These are phyloP conservation scores for Nasonia longicornis DNA, from an alignment of 1,140 invertebrate genomes.

Conservation along the genomic window DNA sequence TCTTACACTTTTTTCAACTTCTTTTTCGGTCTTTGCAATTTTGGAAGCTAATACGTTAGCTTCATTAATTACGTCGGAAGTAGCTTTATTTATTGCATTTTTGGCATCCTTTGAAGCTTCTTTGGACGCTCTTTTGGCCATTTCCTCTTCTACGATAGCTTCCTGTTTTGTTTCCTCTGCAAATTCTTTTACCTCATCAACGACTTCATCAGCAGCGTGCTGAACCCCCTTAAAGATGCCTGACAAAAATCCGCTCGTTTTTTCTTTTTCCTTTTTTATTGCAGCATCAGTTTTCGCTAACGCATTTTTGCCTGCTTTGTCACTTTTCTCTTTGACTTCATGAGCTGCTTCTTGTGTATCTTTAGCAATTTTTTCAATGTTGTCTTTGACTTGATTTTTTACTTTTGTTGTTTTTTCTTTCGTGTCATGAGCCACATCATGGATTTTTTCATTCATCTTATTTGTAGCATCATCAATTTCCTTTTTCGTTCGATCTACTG, in stretches of 20 bases:
- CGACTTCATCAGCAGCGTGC: slow-evolving; percentile 51
- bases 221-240: slow-evolving; percentile 48
- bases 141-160: slow-evolving; percentile 53
- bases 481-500: too few relatives aligned
- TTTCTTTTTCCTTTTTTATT: slow-evolving; percentile 45
- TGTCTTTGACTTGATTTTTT: slow-evolving; percentile 19
- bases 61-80: slow-evolving; percentile 62
- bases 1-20: slow-evolving; percentile 11
- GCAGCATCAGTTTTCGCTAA: slow-evolving; percentile 13
- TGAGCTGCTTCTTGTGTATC: not conserved
- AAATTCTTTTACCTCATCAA: slow-evolving; percentile 23
- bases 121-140: slow-evolving; percentile 51
- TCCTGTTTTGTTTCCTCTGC: slow-evolving; percentile 47
- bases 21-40: slow-evolving; percentile 14
- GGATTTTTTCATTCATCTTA: not conserved
- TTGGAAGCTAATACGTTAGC: slow-evolving; percentile 47
- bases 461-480: too few relatives aligned
- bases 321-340: too few relatives aligned
- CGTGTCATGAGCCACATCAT: slow-evolving; percentile 45
- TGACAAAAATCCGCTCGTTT: slow-evolving; percentile 49
- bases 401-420: not conserved
- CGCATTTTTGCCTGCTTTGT: not conserved
- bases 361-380: too few relatives aligned
- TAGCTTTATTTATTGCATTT: slow-evolving; percentile 56
- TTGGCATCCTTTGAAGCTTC: slow-evolving; percentile 58